phyloP scores from a whole-genome alignment of 2,888 invertebrate genomes.

The Vanessa cardui region DNA sequence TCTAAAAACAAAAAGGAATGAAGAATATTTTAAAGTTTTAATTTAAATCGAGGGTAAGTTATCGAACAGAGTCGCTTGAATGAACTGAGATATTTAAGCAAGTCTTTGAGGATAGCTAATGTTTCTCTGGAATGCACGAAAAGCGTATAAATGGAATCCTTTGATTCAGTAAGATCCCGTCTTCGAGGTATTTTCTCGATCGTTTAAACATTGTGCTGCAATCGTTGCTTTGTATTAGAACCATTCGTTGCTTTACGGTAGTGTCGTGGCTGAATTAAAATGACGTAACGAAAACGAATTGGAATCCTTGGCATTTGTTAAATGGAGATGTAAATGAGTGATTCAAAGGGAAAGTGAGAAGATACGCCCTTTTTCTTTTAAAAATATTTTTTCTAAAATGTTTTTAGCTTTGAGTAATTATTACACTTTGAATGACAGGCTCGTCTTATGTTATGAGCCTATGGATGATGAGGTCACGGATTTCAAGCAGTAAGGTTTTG shows the following conservation, averaged over 20 bases:
- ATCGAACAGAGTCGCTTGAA: neutral
- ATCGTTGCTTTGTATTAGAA: slow-evolving; percentile 6
- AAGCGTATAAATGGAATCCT: slow-evolving; percentile 7
- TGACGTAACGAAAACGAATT: neutral
- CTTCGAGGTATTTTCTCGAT: slow-evolving; percentile 6
- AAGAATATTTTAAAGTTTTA: neutral
- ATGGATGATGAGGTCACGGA: no score
- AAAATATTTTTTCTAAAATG: no score
- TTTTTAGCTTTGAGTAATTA: no score
- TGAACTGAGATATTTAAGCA: neutral
- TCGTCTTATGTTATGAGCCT: no score
- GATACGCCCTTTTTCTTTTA: no score
- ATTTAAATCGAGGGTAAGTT: neutral
- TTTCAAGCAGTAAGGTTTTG: no score
- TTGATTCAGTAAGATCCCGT: slow-evolving; percentile 11
- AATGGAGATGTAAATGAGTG: neutral
- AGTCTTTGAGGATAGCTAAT: slow-evolving; percentile 5
- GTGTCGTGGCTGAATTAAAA: neutral
- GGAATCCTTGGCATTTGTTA: neutral
- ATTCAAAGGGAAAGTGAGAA: no score
- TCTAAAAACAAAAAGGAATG: neutral
- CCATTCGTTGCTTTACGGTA: neutral
- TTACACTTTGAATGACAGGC: no score
- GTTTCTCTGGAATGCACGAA: neutral
- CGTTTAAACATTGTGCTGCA: neutral